A percentile compares a stretch with the other conserved stretches of the same genome.
These are phyloP conservation scores for Rhincodon typus DNA, from an alignment of 2,797 vertebrate species.

Conservation along the genomic window DNA sequence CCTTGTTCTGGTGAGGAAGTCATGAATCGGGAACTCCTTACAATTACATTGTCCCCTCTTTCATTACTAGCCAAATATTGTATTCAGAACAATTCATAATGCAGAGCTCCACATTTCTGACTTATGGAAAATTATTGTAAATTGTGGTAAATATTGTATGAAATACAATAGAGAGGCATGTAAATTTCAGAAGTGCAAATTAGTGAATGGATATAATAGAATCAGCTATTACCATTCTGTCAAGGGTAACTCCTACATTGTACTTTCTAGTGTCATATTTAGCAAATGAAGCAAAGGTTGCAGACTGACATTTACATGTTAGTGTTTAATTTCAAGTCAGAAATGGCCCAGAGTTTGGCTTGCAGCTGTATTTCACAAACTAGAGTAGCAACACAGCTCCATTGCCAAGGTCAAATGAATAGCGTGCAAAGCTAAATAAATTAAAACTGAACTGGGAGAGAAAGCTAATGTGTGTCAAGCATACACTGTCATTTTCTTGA, in stretches of 20 bases:
- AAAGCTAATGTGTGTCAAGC: conserved; percentile 14
- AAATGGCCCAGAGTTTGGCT: not conserved
- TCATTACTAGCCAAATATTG: not conserved
- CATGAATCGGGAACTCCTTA: not conserved
- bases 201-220: not conserved
- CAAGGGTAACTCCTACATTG: not conserved
- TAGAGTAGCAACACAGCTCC: not conserved
- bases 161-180: not conserved
- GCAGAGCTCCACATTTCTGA: not conserved
- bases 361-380: not conserved
- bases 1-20: not conserved
- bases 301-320: not conserved
- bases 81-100: not conserved
- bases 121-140: not conserved
- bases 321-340: conserved; percentile 18
- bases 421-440: not conserved
- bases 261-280: not conserved
- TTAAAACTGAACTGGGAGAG: conserved; percentile 7
- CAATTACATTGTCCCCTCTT: not conserved
- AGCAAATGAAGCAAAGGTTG: conserved; percentile 3
- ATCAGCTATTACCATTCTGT: not conserved
- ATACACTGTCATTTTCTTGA: not conserved
- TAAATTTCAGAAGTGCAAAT: not conserved
- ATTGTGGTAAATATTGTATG: too few relatives aligned
- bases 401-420: conserved; percentile 33